Evolutionary conservation across 1,140 invertebrate genomes (phyloP), one percentile per base, ranked within the genome.

Genomic region (Drosophila trapezifrons): DNA sequence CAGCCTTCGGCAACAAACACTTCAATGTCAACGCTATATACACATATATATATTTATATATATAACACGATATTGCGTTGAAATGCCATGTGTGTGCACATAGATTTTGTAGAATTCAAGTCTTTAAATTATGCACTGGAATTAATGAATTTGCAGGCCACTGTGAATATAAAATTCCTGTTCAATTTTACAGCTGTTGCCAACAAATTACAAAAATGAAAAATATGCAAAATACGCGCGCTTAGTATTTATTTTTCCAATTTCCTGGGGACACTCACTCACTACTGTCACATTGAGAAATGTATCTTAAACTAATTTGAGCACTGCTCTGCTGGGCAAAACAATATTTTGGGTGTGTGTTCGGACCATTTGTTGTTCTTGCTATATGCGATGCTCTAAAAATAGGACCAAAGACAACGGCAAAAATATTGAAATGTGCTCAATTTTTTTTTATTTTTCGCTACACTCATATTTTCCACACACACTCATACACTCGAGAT

Each of bases 261-360:
- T 78, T 46, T 62, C 60, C 64, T 59, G 57, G 47, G 57, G 57
- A 63, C 62, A 77, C 70, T 71, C 75, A 86, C 83, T 87, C 83
- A 87, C 83, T 87, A 83, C 83, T 87, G 83, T 87, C 83, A 87
- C 84, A 79, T 87, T 87, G 76, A 80, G 67, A 87, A 87, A 84
- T 89, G 83, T 87, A 87, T 89, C 80, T 89, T 67, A 83, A 89
- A 87, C 83, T 87, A 87, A 87, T 87, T 87, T 87, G 83, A 86
- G 78, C 62, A 86, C 47, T 60, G 76, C 57, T 75, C 20, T 72
- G 78, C 78, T 87, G 80, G 78, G 72, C 80, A 73, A 71, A 78
- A 63, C 59, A 74, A 87, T 72, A 63, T 60, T 72, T 77, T 56
- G 55, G 46, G 46, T 70, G 45, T 59, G 37, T 63, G 56, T 70